Conservation (phyloP, 2,888 invertebrate genomes). For the Carterocephalus palaemon region DNA sequence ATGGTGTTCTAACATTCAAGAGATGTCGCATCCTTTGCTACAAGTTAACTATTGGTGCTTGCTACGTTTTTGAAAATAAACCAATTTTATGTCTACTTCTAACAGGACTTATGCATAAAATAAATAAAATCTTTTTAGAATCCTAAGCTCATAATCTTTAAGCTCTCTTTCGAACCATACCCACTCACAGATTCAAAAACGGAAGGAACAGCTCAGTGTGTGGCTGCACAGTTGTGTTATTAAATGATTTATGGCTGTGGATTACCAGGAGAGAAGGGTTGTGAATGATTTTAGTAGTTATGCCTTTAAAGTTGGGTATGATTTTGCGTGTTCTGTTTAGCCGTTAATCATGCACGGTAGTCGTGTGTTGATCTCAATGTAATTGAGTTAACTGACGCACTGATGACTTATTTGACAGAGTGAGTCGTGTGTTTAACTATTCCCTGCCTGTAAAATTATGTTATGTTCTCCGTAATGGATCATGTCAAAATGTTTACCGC, state of each 20-base stretch:
- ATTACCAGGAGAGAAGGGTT: conserved; percentile 53
- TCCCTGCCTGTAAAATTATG: conserved; percentile 35
- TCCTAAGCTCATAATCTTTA: background rate
- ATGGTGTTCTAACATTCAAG: conserved; percentile 36
- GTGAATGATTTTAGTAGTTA: conserved; percentile 28
- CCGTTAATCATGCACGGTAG: conserved; percentile 72
- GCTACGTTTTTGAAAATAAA: conserved; percentile 45
- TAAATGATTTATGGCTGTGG: conserved; percentile 77
- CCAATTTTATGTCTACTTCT: conserved; percentile 11
- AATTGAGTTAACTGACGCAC: conserved; percentile 77
- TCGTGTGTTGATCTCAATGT: conserved; percentile 74
- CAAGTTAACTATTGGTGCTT: conserved; percentile 40
- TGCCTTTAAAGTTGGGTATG: conserved; percentile 12
- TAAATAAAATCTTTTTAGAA: background rate
- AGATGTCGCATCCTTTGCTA: conserved; percentile 41
- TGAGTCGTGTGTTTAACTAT: conserved; percentile 64
- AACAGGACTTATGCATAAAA: background rate
- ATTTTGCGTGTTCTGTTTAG: conserved; percentile 10
- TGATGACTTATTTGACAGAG: conserved; percentile 78
- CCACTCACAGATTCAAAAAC: conserved; percentile 37
- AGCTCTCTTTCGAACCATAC: conserved; percentile 1
- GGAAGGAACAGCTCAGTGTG: conserved; percentile 76
- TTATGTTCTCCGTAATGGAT: conserved; percentile 36
- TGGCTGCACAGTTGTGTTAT: conserved; percentile 77
- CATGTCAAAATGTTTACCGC: conserved; percentile 38